Base-by-base conservation (phyloP, 2,797 vertebrate genomes). In the Knipowitschia caucasica region DNA sequence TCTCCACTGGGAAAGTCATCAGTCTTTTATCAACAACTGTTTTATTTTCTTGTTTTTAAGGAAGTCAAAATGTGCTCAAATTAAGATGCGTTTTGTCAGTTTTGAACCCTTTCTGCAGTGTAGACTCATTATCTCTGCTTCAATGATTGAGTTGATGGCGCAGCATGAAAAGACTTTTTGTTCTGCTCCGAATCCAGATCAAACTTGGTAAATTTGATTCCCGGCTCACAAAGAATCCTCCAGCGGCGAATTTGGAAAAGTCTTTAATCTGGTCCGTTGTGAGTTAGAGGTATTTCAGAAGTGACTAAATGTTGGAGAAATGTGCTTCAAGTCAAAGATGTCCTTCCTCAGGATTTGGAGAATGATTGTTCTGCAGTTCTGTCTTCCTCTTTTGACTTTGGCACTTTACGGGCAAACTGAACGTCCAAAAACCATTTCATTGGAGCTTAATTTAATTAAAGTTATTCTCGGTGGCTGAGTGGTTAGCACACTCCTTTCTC, bases 81-180 rank as follows among this genome's bases (percentile, higher is more conserved):
- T n/a, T n/a, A n/a, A n/a, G n/a, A n/a, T n/a, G n/a, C n/a, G n/a
- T n/a, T n/a, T n/a, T 53, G 7, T 0, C 21, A 23, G 11, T 2
- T 20, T 27, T 17, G 10, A 50, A 11, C 15, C 20, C 20, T 3
- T 25, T 33, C 7, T 11, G 8, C 1, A 47, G 56, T 56, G 26
- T 71, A 14, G 67, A 50, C n/a, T n/a, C n/a, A 59, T 47, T 5
- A 17, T 40, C 24, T 33, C 26, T 56, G 59, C 31, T 64, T 25
- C 27, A 62, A 54, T 47, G 47, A 25, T 14, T 56, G 56, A n/a
- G 11, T 56, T 62, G 24, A 54, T 73, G 66, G 54, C 45, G 56
- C 73, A 71, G 71, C 53, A 66, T 76, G 36, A 82, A 76, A 62
- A 29, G 44, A 36, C 0, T 55, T 82, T 57, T 72, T 65, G 58